A percentile compares a stretch with the other conserved stretches of the same genome.
Conservation (phyloP, 2,113 vertebrate species). For the Aptenodytes patagonicus region DNA sequence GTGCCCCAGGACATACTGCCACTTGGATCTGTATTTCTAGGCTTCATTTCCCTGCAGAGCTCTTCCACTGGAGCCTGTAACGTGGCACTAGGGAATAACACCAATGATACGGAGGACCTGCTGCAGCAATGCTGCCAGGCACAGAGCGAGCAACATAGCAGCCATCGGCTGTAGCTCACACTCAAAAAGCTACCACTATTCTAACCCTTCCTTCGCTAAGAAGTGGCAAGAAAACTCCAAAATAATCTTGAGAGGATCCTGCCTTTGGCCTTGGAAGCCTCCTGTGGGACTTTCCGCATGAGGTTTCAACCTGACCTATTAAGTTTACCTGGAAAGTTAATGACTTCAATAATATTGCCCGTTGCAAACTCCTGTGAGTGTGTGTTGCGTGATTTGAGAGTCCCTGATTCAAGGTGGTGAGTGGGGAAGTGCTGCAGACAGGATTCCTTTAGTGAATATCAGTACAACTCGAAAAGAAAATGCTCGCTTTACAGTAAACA, state of each 20-base stretch:
- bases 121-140: neutral
- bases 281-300: accelerated
- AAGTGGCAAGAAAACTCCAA: neutral
- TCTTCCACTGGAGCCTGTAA: neutral
- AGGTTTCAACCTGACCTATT: neutral
- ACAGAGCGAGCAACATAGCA: neutral
- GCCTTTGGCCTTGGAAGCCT: neutral
- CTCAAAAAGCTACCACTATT: neutral
- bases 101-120: neutral
- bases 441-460: neutral
- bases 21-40: neutral
- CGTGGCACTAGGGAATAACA: neutral
- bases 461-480: neutral
- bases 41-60: neutral
- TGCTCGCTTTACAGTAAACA: neutral
- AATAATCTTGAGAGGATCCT: neutral
- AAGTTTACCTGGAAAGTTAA: neutral
- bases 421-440: neutral
- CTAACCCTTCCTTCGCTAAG: neutral
- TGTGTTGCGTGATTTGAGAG: neutral
- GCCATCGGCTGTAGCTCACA: neutral
- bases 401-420: accelerated
- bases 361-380: neutral
- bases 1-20: neutral
- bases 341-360: neutral